Conservation (phyloP, 2,888 invertebrate species). For the Zygogramma bicolorata region DNA sequence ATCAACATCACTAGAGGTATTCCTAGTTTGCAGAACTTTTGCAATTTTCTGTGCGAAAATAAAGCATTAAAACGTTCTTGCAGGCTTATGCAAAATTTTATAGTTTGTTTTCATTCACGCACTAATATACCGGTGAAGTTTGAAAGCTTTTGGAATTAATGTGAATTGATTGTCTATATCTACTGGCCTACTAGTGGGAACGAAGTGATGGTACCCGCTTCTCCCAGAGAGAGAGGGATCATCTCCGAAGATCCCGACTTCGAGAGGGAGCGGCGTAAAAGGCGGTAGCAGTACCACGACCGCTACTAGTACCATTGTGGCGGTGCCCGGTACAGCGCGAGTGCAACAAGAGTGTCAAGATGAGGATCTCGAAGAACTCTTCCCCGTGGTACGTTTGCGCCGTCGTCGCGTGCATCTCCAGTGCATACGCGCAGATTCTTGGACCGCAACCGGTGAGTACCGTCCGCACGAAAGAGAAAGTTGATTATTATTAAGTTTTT, state of each 20-base stretch:
- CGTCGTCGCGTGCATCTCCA: slow-evolving; percentile 36
- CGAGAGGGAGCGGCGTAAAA: slow-evolving; percentile 18
- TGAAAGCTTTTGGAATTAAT: too few relatives aligned
- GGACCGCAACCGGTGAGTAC: slow-evolving; percentile 33
- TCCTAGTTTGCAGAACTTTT: too few relatives aligned
- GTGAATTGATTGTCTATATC: too few relatives aligned
- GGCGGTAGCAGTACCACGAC: not conserved
- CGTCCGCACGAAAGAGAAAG: slow-evolving; percentile 1
- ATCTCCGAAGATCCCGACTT: not conserved
- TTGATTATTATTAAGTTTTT: not conserved
- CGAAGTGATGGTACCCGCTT: not conserved
- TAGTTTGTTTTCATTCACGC: too few relatives aligned
- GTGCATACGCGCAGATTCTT: slow-evolving; percentile 23
- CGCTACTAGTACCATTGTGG: slow-evolving; percentile 31
- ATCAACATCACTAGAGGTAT: too few relatives aligned
- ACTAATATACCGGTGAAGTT: too few relatives aligned
- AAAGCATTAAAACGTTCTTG: too few relatives aligned
- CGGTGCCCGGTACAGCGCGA: too few relatives aligned
- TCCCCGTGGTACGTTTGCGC: slow-evolving; percentile 56
- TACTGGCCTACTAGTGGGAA: not conserved
- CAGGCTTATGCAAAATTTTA: too few relatives aligned
- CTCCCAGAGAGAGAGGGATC: slow-evolving; percentile 5
- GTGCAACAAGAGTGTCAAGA: slow-evolving; percentile 47
- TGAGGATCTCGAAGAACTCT: slow-evolving; percentile 53
- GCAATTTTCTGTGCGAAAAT: too few relatives aligned